A percentile compares a stretch with the other conserved stretches of the same genome.
These are phyloP conservation scores for Poeciliopsis paucimaculata DNA, from an alignment of 2,797 vertebrate genomes.

Conservation along the genomic window DNA sequence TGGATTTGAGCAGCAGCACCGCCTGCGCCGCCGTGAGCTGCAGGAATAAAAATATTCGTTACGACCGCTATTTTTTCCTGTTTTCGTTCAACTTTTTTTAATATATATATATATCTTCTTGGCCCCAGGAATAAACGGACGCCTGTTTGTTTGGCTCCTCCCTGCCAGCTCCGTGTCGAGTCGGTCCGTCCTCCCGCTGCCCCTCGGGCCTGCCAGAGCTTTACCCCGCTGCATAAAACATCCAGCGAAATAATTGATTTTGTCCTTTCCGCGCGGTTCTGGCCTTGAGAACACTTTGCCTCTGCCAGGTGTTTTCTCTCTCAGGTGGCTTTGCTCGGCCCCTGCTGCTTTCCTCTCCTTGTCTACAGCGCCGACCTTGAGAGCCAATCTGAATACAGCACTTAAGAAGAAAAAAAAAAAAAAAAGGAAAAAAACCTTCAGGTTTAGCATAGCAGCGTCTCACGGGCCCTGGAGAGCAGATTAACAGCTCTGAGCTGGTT, in stretches of 20 bases:
- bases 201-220: background rate
- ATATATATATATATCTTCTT: background rate
- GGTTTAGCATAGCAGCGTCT: slow-evolving; percentile 25
- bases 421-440: background rate
- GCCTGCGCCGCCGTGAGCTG: background rate
- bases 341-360: slow-evolving; percentile 25
- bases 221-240: slow-evolving; percentile 12
- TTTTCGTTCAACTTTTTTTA: background rate
- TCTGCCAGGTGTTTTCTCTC: slow-evolving; percentile 46
- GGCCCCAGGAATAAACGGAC: background rate
- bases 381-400: slow-evolving; percentile 28
- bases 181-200: background rate
- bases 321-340: slow-evolving; percentile 30
- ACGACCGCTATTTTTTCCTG: background rate
- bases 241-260: slow-evolving; percentile 38
- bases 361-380: slow-evolving; percentile 23
- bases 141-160: background rate
- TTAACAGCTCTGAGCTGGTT: background rate
- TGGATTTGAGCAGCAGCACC: background rate
- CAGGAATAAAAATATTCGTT: background rate
- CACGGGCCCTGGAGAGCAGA: background rate
- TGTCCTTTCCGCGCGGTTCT: slow-evolving; percentile 19
- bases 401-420: slow-evolving; percentile 31
- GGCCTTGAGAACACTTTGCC: slow-evolving; percentile 51
- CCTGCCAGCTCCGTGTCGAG: background rate